phyloP scores from a whole-genome alignment of 1,140 invertebrate species.

The Caenorhabditis briggsae region DNA sequence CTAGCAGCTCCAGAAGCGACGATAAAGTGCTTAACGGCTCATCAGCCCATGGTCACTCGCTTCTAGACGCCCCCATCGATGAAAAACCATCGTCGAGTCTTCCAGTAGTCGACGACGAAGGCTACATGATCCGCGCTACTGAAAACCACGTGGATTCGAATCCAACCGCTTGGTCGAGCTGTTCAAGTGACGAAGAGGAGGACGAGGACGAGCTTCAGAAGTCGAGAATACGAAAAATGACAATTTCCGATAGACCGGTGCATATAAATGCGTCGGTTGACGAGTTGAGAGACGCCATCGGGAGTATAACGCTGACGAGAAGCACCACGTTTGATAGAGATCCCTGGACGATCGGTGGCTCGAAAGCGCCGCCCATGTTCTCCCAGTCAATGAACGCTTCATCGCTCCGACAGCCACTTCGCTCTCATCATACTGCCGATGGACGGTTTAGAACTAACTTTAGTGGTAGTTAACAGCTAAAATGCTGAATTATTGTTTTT shows the following conservation, averaged over 20 bases:
- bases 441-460: slow-evolving; percentile 68
- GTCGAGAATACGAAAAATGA: slow-evolving; percentile 73
- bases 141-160: slow-evolving; percentile 10
- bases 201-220: slow-evolving; percentile 72
- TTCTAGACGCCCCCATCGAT: slow-evolving; percentile 51
- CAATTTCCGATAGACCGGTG: slow-evolving; percentile 70
- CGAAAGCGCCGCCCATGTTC: slow-evolving; percentile 65
- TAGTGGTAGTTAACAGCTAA: slow-evolving; percentile 67
- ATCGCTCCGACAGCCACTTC: slow-evolving; percentile 50
- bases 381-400: slow-evolving; percentile 71
- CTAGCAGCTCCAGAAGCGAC: slow-evolving; percentile 70
- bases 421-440: slow-evolving; percentile 55
- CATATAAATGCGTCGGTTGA: slow-evolving; percentile 76
- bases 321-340: slow-evolving; percentile 76
- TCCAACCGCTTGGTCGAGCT: slow-evolving; percentile 54
- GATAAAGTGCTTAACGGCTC: slow-evolving; percentile 66
- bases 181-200: slow-evolving; percentile 64
- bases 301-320: slow-evolving; percentile 69
- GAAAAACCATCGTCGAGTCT: slow-evolving; percentile 32
- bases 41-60: background rate
- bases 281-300: slow-evolving; percentile 74
- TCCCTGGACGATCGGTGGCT: slow-evolving; percentile 70
- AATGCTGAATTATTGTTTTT: slow-evolving; percentile 58
- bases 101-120: slow-evolving; percentile 69
- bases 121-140: slow-evolving; percentile 67